Conservation (phyloP, 2,888 invertebrate species). For the Lacanobia wlatinum region DNA sequence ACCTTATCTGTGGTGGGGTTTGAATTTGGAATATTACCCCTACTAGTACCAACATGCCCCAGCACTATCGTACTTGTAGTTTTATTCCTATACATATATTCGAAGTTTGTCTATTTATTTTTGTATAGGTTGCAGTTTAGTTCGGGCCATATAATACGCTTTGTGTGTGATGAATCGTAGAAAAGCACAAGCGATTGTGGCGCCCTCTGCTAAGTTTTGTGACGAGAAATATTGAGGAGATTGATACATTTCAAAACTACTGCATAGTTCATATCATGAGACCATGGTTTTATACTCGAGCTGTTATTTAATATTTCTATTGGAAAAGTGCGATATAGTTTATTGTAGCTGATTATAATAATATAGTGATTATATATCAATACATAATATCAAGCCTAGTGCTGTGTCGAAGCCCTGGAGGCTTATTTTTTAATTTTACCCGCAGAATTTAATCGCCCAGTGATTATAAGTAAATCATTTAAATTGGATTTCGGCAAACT, state of each 20-base stretch:
- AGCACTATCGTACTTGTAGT: slow-evolving; percentile 42
- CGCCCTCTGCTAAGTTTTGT: slow-evolving; percentile 42
- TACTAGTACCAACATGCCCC: not conserved
- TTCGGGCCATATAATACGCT: slow-evolving; percentile 47
- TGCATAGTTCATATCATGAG: slow-evolving; percentile 34
- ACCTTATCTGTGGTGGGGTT: not conserved
- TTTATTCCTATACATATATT: slow-evolving; percentile 52
- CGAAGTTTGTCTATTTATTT: slow-evolving; percentile 48
- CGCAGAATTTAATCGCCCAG: slow-evolving; percentile 24
- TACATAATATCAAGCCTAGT: slow-evolving; percentile 22
- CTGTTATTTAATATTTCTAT: slow-evolving; percentile 23
- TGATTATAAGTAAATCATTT: slow-evolving; percentile 17
- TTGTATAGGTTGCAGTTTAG: slow-evolving; percentile 48
- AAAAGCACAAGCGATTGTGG: slow-evolving; percentile 49
- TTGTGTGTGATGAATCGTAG: slow-evolving; percentile 51
- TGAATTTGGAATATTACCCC: not conserved
- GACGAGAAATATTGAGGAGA: slow-evolving; percentile 1
- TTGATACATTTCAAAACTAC: slow-evolving; percentile 19
- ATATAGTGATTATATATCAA: not conserved
- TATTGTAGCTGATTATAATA: slow-evolving; percentile 35
- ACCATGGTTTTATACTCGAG: slow-evolving; percentile 30
- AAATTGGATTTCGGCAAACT: slow-evolving; percentile 43
- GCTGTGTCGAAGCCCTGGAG: slow-evolving; percentile 11
- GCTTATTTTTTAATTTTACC: not conserved
- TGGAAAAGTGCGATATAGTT: slow-evolving; percentile 24